Evolutionary conservation across 2,888 invertebrate species (phyloP).

Genomic region (Chaitophorus viminalis): DNA sequence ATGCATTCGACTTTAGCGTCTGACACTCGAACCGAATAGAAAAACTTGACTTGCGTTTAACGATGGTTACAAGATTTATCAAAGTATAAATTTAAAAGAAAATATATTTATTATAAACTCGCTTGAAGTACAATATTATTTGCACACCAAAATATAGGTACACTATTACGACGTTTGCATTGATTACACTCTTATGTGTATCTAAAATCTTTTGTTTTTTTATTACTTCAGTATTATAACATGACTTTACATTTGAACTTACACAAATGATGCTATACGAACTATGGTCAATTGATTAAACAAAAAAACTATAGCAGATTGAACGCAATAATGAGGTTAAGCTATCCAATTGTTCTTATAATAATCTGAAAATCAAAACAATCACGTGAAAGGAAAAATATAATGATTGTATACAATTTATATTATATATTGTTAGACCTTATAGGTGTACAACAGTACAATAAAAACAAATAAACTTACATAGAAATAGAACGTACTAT

Average conservation of each 20-base stretch:
- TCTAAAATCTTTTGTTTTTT: background rate
- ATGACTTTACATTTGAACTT: background rate
- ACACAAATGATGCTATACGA: background rate
- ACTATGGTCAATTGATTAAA: background rate
- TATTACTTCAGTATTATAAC: background rate
- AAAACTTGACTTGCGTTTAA: background rate
- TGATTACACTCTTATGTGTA: background rate
- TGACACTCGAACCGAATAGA: background rate
- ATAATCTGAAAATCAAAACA: background rate
- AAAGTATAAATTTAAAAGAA: no score
- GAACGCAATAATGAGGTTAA: background rate
- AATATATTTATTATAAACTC: no score
- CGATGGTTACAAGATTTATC: background rate
- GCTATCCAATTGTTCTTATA: background rate
- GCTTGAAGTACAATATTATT: no score
- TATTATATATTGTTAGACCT: background rate
- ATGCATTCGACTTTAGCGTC: background rate
- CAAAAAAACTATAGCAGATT: no score
- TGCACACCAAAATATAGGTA: no score
- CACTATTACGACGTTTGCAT: background rate
- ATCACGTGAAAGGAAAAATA: background rate
- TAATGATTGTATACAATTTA: background rate
- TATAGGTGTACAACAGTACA: background rate
- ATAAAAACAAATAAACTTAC: background rate
- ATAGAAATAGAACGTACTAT: background rate